Conservation (phyloP, 1,140 invertebrate genomes). For the Tribolium castaneum region DNA sequence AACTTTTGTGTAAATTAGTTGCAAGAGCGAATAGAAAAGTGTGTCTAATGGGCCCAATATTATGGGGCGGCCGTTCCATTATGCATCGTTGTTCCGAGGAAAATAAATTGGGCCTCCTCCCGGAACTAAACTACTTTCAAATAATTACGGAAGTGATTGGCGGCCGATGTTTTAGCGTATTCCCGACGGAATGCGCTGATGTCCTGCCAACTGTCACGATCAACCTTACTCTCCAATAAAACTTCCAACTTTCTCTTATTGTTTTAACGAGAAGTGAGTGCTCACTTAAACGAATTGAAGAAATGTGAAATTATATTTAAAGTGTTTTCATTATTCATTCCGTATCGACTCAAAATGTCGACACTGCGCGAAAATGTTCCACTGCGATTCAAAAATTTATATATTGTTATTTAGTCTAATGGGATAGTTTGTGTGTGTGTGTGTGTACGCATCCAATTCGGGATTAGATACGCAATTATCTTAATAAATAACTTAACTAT, state of each 20-base stretch:
- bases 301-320: conserved; percentile 35
- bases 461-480: conserved; percentile 3
- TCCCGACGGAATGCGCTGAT: conserved; percentile 46
- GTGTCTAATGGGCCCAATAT: not conserved
- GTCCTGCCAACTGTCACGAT: conserved; percentile 44
- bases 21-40: too few species aligned
- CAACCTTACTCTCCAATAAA: conserved; percentile 30
- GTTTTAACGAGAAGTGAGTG: conserved; percentile 33
- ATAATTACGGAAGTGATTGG: conserved; percentile 49
- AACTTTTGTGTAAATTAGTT: too few species aligned
- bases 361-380: not conserved
- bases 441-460: not conserved
- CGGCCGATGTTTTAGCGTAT: conserved; percentile 43
- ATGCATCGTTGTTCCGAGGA: too few species aligned
- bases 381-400: not conserved
- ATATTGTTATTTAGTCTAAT: conserved; percentile 7
- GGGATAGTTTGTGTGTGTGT: not conserved
- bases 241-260: conserved; percentile 22
- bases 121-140: conserved; percentile 20
- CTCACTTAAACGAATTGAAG: conserved; percentile 25
- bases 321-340: conserved; percentile 29
- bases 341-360: not conserved
- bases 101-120: too few species aligned
- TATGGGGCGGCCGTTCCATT: too few species aligned
- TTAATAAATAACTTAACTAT: conserved; percentile 34